These are phyloP conservation scores for Melanaphis sacchari DNA, from an alignment of 1,140 invertebrate species.

Conservation along the genomic window DNA sequence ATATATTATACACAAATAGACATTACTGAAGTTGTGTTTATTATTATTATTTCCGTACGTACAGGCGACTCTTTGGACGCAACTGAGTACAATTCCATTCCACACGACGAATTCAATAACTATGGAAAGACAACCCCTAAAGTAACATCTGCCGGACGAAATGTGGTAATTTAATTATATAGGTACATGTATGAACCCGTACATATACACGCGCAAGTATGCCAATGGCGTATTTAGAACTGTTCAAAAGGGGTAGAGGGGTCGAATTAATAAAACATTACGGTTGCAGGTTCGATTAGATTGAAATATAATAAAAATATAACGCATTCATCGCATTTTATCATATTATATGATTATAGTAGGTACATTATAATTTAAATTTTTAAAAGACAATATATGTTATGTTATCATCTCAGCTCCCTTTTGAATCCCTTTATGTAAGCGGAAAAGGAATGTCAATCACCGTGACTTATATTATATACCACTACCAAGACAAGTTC, in stretches of 20 bases:
- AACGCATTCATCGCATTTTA: not conserved
- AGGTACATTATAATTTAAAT: not conserved
- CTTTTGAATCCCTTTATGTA: too few species aligned
- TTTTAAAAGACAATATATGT: not conserved
- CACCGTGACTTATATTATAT: not conserved
- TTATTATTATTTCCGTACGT: not conserved
- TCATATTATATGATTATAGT: too few species aligned
- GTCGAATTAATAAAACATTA: not conserved
- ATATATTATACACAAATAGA: not conserved
- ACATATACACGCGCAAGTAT: not conserved
- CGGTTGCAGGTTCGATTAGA: not conserved
- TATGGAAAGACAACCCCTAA: not conserved
- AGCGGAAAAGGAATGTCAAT: not conserved
- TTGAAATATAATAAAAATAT: not conserved
- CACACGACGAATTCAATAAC: not conserved
- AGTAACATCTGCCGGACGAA: constrained; percentile 20
- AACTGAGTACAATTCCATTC: not conserved
- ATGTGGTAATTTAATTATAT: not conserved
- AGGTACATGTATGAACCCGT: not conserved
- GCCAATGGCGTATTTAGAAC: not conserved
- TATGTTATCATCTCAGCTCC: not conserved
- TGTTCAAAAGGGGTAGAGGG: not conserved
- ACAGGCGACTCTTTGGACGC: not conserved
- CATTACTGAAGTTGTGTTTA: not conserved
- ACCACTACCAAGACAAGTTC: not conserved